These are phyloP conservation scores for Ips nitidus DNA, from an alignment of 1,140 invertebrate species.

Conservation along the genomic window DNA sequence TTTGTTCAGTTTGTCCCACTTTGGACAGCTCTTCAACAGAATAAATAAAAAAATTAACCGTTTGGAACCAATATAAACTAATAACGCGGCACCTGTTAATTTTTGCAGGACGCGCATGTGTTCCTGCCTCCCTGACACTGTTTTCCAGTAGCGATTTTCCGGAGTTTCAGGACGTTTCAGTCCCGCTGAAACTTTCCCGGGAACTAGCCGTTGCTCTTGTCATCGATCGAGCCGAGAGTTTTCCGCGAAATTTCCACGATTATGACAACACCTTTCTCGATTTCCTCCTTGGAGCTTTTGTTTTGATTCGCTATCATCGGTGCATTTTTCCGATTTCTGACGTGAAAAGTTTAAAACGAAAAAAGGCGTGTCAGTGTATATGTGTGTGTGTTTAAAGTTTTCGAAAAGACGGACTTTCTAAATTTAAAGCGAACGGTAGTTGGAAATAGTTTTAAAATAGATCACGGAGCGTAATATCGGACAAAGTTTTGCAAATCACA, in stretches of 20 bases:
- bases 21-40: no score
- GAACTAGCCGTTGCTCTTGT: slow-evolving; percentile 13
- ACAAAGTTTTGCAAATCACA: slow-evolving; percentile 29
- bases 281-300: no score
- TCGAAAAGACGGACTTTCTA: slow-evolving; percentile 22
- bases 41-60: slow-evolving; percentile 5
- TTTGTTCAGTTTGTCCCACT: no score
- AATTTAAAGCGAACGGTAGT: slow-evolving; percentile 30
- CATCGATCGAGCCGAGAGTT: slow-evolving; percentile 18
- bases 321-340: neutral
- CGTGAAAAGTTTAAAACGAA: no score
- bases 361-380: no score
- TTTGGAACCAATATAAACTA: slow-evolving; percentile 31
- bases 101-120: slow-evolving; percentile 38
- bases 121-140: slow-evolving; percentile 28
- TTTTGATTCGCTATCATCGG: no score
- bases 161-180: slow-evolving; percentile 33
- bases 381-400: slow-evolving; percentile 12
- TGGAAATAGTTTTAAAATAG: slow-evolving; percentile 32
- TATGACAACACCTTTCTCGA: no score
- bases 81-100: slow-evolving; percentile 37
- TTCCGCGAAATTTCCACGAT: slow-evolving; percentile 8
- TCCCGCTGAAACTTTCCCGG: slow-evolving; percentile 35
- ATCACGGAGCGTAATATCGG: neutral
- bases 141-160: slow-evolving; percentile 36